These are phyloP conservation scores for Andrena minutula DNA, from an alignment of 2,888 invertebrate genomes.

Conservation along the genomic window DNA sequence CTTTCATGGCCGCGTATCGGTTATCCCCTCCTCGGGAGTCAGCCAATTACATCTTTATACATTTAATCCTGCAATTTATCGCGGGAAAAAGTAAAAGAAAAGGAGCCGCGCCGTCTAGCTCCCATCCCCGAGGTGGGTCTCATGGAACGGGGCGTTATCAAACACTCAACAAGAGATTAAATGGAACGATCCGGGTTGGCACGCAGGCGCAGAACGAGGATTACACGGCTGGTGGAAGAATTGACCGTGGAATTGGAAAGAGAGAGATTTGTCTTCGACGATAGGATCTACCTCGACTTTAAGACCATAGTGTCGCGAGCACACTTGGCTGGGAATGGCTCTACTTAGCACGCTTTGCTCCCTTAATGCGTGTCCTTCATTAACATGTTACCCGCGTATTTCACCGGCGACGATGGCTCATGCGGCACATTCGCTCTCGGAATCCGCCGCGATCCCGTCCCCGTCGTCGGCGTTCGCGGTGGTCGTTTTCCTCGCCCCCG, in stretches of 20 bases:
- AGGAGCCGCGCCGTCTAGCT: slow-evolving; percentile 8
- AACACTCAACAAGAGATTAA: slow-evolving; percentile 58
- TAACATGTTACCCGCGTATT: slow-evolving; percentile 36
- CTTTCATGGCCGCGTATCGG: slow-evolving; percentile 6
- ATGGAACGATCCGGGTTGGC: slow-evolving; percentile 49
- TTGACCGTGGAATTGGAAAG: slow-evolving; percentile 58
- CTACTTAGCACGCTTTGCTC: slow-evolving; percentile 35
- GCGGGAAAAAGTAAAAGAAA: neutral
- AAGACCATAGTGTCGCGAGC: slow-evolving; percentile 33
- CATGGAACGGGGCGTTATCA: slow-evolving; percentile 37
- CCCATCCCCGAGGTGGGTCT: slow-evolving; percentile 16
- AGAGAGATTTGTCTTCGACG: slow-evolving; percentile 58
- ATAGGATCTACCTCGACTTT: slow-evolving; percentile 41
- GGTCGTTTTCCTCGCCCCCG: neutral
- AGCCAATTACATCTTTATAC: slow-evolving; percentile 38
- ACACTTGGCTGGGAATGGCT: neutral
- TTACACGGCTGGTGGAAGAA: slow-evolving; percentile 53
- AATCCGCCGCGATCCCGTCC: slow-evolving; percentile 5
- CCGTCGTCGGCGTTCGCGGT: neutral
- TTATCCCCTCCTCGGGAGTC: neutral
- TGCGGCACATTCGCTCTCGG: neutral
- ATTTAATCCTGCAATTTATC: slow-evolving; percentile 54
- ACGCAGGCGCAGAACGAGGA: slow-evolving; percentile 24
- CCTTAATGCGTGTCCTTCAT: slow-evolving; percentile 42
- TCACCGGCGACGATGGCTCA: slow-evolving; percentile 28